Evolutionary conservation across 2,797 vertebrate genomes (phyloP).

Genomic region (Simalia tracyae): DNA sequence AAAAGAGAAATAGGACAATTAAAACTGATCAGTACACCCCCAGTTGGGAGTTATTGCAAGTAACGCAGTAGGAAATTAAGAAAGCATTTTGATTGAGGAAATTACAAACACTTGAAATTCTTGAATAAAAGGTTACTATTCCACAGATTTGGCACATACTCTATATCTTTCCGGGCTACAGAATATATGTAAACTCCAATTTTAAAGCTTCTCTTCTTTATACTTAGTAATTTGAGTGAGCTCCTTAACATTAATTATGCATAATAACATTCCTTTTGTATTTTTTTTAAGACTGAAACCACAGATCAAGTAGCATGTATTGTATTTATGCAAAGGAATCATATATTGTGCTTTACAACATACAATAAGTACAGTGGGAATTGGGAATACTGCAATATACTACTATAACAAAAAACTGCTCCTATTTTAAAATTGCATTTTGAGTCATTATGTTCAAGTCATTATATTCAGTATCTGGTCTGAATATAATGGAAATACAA

Average conservation of each 20-base stretch:
- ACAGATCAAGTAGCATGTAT: constrained; percentile 25
- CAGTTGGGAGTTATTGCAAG: not conserved
- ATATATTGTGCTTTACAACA: constrained; percentile 57
- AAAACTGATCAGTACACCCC: too few relatives aligned
- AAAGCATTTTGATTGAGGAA: not conserved
- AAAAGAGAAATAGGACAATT: too few relatives aligned
- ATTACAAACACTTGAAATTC: not conserved
- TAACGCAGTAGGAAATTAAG: not conserved
- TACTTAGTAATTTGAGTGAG: not conserved
- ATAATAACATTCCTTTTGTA: not conserved
- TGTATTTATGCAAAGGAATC: constrained; percentile 58
- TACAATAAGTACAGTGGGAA: constrained; percentile 30
- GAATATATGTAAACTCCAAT: not conserved
- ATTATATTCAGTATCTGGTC: constrained; percentile 19
- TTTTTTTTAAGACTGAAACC: constrained; percentile 3
- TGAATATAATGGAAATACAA: not conserved
- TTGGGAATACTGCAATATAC: constrained; percentile 45
- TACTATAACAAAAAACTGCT: constrained; percentile 28
- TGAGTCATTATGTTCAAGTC: not conserved
- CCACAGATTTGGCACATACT: not conserved
- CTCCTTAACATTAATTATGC: not conserved
- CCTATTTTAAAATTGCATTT: constrained; percentile 46
- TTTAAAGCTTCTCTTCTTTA: not conserved
- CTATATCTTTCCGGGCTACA: not conserved
- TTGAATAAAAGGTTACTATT: not conserved